Conservation (phyloP, 1,140 invertebrate genomes). For the Drosophila ogumai region DNA sequence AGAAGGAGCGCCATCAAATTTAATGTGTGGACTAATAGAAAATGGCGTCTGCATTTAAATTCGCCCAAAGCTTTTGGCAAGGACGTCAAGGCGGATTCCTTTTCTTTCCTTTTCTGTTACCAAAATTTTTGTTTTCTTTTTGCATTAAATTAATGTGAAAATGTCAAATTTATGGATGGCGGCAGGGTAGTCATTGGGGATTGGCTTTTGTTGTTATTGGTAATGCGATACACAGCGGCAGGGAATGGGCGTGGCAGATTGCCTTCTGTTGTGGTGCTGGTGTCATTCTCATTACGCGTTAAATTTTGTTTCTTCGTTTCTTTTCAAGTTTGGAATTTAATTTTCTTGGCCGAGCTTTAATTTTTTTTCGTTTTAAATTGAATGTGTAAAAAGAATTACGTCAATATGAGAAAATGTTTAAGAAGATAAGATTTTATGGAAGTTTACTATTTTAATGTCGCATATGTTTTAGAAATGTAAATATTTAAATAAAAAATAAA, state of each 20-base stretch:
- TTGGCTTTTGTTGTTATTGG: constrained; percentile 19
- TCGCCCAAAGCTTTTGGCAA: constrained; percentile 45
- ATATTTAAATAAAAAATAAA: not conserved
- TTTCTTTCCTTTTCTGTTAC: constrained; percentile 13
- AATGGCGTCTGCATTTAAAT: constrained; percentile 82
- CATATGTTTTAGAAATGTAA: not conserved
- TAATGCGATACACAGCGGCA: constrained; percentile 23
- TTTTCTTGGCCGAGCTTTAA: constrained; percentile 3
- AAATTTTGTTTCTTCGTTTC: not conserved
- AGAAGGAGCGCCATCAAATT: constrained; percentile 73
- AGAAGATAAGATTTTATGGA: too few relatives aligned
- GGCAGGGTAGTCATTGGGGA: not conserved
- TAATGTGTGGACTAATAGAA: constrained; percentile 79
- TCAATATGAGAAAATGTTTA: not conserved
- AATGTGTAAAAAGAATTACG: not conserved
- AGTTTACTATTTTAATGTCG: not conserved
- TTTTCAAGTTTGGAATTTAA: constrained; percentile 7
- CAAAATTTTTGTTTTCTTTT: constrained; percentile 7
- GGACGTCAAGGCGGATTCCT: constrained; percentile 41
- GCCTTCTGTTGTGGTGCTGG: not conserved
- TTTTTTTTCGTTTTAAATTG: not conserved
- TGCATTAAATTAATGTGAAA: constrained; percentile 60
- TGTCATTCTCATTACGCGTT: constrained; percentile 8
- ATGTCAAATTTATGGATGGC: constrained; percentile 34
- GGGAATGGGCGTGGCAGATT: constrained; percentile 29